Evolutionary conservation across 2,888 invertebrate genomes (phyloP).

Genomic region (Caenorhabditis macrosperma): DNA sequence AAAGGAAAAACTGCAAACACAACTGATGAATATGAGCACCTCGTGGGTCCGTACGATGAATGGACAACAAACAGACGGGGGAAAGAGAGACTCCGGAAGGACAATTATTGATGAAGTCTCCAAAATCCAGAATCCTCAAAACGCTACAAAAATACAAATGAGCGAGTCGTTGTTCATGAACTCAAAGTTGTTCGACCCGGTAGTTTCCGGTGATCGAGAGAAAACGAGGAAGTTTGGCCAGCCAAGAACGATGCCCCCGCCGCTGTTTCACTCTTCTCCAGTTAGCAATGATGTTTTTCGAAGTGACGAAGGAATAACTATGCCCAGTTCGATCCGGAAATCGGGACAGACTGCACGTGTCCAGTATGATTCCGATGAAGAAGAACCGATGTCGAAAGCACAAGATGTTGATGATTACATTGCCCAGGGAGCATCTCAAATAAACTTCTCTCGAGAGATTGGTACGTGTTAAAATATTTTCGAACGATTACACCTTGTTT

Average conservation of each 20-base stretch:
- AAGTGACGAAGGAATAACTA: constrained; percentile 7
- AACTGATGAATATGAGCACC: constrained; percentile 45
- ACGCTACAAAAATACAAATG: constrained; percentile 9
- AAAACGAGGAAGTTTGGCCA: background rate
- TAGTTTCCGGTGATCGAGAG: background rate
- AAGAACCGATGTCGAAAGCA: background rate
- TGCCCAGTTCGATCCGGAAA: constrained; percentile 44
- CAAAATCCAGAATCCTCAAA: constrained; percentile 36
- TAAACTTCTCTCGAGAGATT: background rate
- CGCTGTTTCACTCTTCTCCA: constrained; percentile 29
- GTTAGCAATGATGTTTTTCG: constrained; percentile 22
- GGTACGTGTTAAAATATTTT: no score
- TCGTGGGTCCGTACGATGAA: constrained; percentile 20
- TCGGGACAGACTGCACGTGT: background rate
- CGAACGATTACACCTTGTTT: background rate
- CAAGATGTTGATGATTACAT: constrained; percentile 36
- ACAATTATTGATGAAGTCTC: constrained; percentile 34
- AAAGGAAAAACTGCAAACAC: background rate
- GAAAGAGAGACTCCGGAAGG: background rate
- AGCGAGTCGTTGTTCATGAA: constrained; percentile 12
- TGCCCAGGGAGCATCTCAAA: constrained; percentile 40
- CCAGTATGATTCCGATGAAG: constrained; percentile 11
- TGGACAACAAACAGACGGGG: background rate
- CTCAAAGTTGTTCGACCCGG: background rate
- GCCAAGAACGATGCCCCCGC: background rate